Percentiles rank a stretch among this genome's conserved stretches.
Evolutionary conservation across 2,888 invertebrate species (phyloP).

Genomic region (Alitta virens): DNA sequence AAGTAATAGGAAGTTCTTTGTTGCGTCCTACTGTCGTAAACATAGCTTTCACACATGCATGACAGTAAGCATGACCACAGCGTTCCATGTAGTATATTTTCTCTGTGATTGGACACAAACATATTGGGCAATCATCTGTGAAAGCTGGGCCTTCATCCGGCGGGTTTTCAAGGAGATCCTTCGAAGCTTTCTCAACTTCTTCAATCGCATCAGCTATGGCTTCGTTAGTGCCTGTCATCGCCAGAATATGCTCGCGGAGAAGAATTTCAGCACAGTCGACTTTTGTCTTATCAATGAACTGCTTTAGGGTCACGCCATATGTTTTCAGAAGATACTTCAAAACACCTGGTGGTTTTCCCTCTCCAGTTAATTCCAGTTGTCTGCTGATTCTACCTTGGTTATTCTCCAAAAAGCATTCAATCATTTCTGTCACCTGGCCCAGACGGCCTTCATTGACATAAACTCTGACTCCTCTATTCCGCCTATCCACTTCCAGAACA

Average conservation of each 20-base stretch:
- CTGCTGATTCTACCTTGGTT: not conserved
- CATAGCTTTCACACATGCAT: slow-evolving; percentile 31
- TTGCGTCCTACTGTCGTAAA: slow-evolving; percentile 29
- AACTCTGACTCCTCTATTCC: not conserved
- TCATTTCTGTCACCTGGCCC: not conserved
- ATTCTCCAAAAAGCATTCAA: not conserved
- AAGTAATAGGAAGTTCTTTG: slow-evolving; percentile 38
- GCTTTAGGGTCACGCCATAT: slow-evolving; percentile 12
- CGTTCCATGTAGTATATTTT: slow-evolving; percentile 39
- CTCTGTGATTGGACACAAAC: slow-evolving; percentile 38
- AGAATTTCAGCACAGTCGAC: slow-evolving; percentile 5
- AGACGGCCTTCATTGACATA: not conserved
- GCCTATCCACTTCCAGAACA: not conserved
- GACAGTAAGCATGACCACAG: slow-evolving; percentile 49
- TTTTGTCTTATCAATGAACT: not conserved
- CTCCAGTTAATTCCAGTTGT: slow-evolving; percentile 4
- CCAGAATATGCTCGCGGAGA: not conserved
- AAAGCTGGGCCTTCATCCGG: not conserved
- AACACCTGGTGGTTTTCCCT: not conserved
- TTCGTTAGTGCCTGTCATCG: not conserved
- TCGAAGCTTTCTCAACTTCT: too few relatives aligned
- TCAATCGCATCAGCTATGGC: too few relatives aligned
- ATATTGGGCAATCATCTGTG: slow-evolving; percentile 39
- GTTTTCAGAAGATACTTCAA: slow-evolving; percentile 13
- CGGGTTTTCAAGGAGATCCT: slow-evolving; percentile 6